Conservation (phyloP, 2,797 vertebrate species). For the Anomalospiza imberbis region DNA sequence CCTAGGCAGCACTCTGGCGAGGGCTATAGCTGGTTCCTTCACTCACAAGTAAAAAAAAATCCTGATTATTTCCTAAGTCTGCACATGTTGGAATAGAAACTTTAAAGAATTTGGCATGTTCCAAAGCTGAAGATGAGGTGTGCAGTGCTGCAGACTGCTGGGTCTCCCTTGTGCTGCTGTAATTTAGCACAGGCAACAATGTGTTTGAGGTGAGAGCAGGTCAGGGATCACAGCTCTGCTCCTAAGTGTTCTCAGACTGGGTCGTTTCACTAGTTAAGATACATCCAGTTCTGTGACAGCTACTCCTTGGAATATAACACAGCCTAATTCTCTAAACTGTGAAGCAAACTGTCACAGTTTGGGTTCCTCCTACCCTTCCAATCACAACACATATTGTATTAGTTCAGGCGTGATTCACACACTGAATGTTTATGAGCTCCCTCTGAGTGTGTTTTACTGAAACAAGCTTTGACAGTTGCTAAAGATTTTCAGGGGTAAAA, state of each 20-base stretch:
- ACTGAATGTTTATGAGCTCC: background rate
- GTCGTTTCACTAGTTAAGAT: background rate
- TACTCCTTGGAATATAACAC: background rate
- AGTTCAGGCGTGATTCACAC: background rate
- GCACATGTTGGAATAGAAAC: background rate
- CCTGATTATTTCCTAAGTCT: background rate
- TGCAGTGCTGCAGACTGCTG: fast-evolving
- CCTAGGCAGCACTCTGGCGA: background rate
- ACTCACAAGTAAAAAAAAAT: background rate
- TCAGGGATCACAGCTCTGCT: background rate
- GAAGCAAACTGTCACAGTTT: background rate
- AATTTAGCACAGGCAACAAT: background rate
- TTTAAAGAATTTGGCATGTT: background rate
- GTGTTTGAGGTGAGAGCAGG: background rate
- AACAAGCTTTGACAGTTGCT: background rate
- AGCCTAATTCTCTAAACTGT: background rate
- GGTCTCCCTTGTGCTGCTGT: background rate
- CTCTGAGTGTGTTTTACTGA: background rate
- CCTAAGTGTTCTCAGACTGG: background rate
- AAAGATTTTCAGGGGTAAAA: background rate
- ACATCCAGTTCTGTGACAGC: background rate
- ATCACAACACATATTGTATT: constrained; percentile 6
- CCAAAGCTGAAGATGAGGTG: background rate
- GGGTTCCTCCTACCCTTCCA: background rate
- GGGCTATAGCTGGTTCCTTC: background rate